Evolutionary conservation across 2,113 vertebrate species (phyloP).

Genomic region (Thunnus thynnus): DNA sequence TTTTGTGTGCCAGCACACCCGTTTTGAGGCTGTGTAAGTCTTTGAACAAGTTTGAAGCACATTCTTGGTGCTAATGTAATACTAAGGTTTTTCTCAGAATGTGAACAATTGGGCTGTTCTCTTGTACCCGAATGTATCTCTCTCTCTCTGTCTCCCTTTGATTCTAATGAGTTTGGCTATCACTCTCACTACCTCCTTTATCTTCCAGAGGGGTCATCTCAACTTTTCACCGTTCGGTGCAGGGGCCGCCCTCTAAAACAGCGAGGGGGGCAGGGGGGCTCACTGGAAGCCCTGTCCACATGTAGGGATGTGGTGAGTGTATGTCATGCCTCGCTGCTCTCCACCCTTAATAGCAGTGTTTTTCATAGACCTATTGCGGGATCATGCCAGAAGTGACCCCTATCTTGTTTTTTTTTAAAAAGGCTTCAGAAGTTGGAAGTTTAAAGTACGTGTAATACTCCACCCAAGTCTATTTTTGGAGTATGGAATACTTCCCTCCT

Average conservation of each 20-base stretch:
- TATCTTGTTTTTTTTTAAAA: not conserved
- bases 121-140: not conserved
- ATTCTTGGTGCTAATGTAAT: not conserved
- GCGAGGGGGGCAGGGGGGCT: conserved; percentile 49
- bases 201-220: conserved; percentile 87
- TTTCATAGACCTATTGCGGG: conserved; percentile 60
- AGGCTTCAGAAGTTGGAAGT: conserved; percentile 8
- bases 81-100: conserved; percentile 3
- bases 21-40: not conserved
- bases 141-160: conserved; percentile 10
- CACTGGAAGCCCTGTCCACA: conserved; percentile 59
- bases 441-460: conserved; percentile 7
- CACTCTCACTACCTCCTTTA: conserved; percentile 68
- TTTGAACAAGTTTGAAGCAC: conserved; percentile 6
- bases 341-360: conserved; percentile 61
- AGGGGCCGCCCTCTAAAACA: conserved; percentile 85
- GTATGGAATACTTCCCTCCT: not conserved
- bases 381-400: conserved; percentile 9
- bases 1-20: conserved; percentile 2
- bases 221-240: conserved; percentile 88
- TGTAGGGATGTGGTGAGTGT: conserved; percentile 85
- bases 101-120: conserved; percentile 3
- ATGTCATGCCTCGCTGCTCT: conserved; percentile 49
- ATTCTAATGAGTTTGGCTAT: conserved; percentile 47
- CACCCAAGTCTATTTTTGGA: conserved; percentile 24